Evolutionary conservation across 1,140 invertebrate species (phyloP), one percentile per base, ranked within the genome.

Genomic region (Caenorhabditis inopinata): DNA sequence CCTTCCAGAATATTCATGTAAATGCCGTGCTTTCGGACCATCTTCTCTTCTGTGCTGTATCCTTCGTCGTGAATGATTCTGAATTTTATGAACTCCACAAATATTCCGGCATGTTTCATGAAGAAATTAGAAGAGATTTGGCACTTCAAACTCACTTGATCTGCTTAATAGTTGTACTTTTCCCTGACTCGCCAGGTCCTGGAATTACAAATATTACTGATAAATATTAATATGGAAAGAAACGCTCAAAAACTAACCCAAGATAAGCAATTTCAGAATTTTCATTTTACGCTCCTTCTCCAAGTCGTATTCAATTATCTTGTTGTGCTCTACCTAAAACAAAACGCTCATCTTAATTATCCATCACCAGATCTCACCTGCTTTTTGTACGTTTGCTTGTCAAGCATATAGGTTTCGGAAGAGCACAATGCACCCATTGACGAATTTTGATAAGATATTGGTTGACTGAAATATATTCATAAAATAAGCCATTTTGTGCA

Each of bases 41-140:
- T 51, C 90, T 95, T 96, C 91, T 97, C 96, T 90, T 96, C 95
- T 89, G 92, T 92, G 45, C 93, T 94, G 88, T 96, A 97, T 45
- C 95, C 96, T 81, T 94, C 93, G 89, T 95, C 94, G 89, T 97
- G 95, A 83, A 97, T 96, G 85, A 96, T 96, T 92, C 90, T 91
- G 83, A 80, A 89, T n/a, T 47, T 23, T 68, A 58, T 11, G 14
- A 1, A n/a, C n/a, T n/a, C n/a, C n/a, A n/a, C n/a, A n/a, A n/a
- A n/a, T n/a, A n/a, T n/a, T n/a, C n/a, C n/a, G n/a, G n/a, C n/a
- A n/a, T n/a, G n/a, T n/a, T n/a, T n/a, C n/a, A n/a, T n/a, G n/a
- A n/a, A n/a, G n/a, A n/a, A n/a, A n/a, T n/a, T n/a, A n/a, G n/a
- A n/a, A n/a, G n/a, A n/a, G n/a, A n/a, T n/a, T n/a, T n/a, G n/a